Evolutionary conservation across 92 coral and sea anemone species (phyloP).

Genomic region (Epizoanthus ramosus): DNA sequence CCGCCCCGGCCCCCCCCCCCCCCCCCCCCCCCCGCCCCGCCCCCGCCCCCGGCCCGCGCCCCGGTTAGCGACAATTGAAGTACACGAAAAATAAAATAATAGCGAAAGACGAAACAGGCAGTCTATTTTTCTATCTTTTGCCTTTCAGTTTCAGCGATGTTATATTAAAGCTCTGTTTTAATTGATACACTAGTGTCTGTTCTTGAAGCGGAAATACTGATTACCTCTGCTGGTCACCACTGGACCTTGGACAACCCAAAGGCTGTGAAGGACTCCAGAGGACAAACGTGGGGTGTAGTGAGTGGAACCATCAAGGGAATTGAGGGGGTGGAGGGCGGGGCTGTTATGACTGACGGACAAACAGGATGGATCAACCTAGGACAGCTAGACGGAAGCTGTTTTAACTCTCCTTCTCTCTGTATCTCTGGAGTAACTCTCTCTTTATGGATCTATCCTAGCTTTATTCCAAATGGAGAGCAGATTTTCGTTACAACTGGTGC

Average conservation of each 20-base stretch:
- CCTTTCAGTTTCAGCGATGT: too few species aligned
- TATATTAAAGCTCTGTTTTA: neutral
- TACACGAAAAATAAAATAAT: too few species aligned
- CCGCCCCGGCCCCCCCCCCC: too few species aligned
- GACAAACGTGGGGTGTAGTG: neutral
- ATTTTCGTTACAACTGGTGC: constrained; percentile 4
- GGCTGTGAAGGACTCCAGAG: neutral
- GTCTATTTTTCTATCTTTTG: too few species aligned
- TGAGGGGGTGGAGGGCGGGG: neutral
- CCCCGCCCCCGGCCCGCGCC: too few species aligned
- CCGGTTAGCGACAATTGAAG: too few species aligned
- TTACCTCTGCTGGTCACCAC: neutral
- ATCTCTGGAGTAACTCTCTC: neutral
- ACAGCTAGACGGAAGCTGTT: neutral
- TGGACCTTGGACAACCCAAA: neutral
- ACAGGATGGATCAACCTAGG: neutral
- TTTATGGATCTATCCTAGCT: neutral
- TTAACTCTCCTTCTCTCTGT: neutral
- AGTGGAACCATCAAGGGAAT: neutral
- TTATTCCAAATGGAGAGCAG: neutral
- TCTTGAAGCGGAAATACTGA: neutral
- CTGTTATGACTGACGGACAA: neutral
- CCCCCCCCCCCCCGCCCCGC: too few species aligned
- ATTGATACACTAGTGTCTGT: neutral
- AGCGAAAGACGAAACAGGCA: too few species aligned